These are phyloP conservation scores for Luffia ferchaultella DNA, from an alignment of 2,888 invertebrate genomes.

Conservation along the genomic window DNA sequence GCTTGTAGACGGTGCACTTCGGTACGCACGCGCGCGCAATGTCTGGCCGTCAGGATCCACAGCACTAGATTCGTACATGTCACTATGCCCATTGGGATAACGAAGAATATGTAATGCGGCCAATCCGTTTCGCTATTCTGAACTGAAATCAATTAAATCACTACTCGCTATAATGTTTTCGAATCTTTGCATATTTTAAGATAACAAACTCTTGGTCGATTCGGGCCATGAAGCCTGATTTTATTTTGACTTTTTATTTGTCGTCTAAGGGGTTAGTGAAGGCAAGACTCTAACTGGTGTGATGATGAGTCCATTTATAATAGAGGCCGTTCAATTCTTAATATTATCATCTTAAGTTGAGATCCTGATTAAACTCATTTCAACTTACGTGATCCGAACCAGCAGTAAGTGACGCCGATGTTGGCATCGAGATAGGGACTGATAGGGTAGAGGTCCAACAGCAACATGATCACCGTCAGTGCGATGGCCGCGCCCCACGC, in stretches of 20 bases:
- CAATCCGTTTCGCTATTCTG: slow-evolving; percentile 43
- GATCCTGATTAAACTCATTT: too few species aligned
- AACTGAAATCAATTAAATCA: slow-evolving; percentile 24
- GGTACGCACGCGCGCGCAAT: slow-evolving; percentile 76
- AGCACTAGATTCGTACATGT: slow-evolving; percentile 71
- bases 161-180: not conserved
- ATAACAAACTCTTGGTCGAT: too few species aligned
- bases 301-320: too few species aligned
- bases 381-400: slow-evolving; percentile 69
- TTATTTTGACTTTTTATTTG: too few species aligned
- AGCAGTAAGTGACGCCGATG: slow-evolving; percentile 70
- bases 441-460: slow-evolving; percentile 58
- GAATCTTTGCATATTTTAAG: too few species aligned
- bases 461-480: slow-evolving; percentile 61
- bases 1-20: slow-evolving; percentile 77
- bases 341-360: too few species aligned
- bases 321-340: too few species aligned
- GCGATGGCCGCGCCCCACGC: slow-evolving; percentile 73
- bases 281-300: too few species aligned
- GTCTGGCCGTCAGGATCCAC: slow-evolving; percentile 73
- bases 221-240: too few species aligned
- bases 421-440: slow-evolving; percentile 56
- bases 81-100: slow-evolving; percentile 70
- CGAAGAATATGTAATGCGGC: slow-evolving; percentile 70
- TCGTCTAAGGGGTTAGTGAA: too few species aligned